Percentiles rank a stretch among this genome's conserved stretches.
Conservation (phyloP, 2,113 vertebrate species). For the Lathamus discolor region DNA sequence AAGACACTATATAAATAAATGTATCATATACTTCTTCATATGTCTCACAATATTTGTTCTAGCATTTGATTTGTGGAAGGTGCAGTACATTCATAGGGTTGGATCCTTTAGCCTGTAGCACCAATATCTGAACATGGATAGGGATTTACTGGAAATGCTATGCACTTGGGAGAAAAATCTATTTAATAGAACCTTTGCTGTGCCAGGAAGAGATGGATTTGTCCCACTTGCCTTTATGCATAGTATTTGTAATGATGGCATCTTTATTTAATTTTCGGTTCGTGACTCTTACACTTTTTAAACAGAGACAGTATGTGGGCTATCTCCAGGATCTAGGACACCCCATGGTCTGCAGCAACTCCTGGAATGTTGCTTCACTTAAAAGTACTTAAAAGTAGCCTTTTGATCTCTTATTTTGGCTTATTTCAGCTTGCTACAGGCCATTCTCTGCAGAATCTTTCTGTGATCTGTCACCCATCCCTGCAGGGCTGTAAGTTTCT, state of each 20-base stretch:
- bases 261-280: neutral
- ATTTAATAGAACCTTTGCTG: neutral
- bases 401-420: neutral
- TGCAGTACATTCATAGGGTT: neutral
- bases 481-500: constrained; percentile 54
- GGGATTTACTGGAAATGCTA: neutral
- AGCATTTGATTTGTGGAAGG: constrained; percentile 18
- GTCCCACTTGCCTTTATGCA: neutral
- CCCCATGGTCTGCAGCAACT: neutral
- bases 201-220: neutral
- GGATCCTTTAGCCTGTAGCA: neutral
- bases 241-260: neutral
- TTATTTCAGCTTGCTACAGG: constrained; percentile 21
- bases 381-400: neutral
- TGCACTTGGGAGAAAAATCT: neutral
- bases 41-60: constrained; percentile 23
- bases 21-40: neutral
- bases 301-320: neutral
- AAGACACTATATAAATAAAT: neutral
- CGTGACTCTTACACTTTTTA: neutral
- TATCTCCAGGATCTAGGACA: neutral
- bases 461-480: constrained; percentile 39
- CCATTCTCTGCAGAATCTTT: constrained; percentile 22
- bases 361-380: neutral
- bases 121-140: neutral